Evolutionary conservation across 2,888 invertebrate species (phyloP), one percentile per base, ranked within the genome.

Genomic region (Osedax fenrisi): DNA sequence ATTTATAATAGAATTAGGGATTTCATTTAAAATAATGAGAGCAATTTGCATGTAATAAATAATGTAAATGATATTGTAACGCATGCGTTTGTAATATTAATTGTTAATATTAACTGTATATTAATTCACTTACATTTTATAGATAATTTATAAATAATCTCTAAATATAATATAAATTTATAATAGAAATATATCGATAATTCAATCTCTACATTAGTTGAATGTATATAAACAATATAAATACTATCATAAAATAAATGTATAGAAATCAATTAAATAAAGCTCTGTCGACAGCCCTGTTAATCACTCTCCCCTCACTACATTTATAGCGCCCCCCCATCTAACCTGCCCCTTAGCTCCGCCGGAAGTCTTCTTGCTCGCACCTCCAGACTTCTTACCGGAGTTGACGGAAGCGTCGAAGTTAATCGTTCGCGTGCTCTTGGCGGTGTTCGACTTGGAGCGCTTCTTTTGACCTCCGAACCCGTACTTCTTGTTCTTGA

Each of bases 391-490:
- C 17, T 41, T 41, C 17, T 41, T 41, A 17, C 41, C 41, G 10
- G 41, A 41, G 41, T 41, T 41, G 41, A 41, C 41, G 10, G 5
- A 10, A 17, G 41, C 10, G 17, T 41, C 41, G 17, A 41, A 41
- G 5, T 5, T 41, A 5, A 41, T 41, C 17, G 41, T 10, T 17
- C 41, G 5, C 17, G 82, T 77, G 78, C 93, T 94, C 0, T 91
- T 89, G 78, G 89, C 89, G 0, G 92, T 92, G 82, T 97, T 97
- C 67, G 88, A 86, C 84, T 97, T 97, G 0, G 88, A 87, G 0
- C 94, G 91, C 81, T 90, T 90, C 86, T 97, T 97, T 83, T 92
- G 93, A 0, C 96, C 96, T 27, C 97, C 96, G 85, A 91, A 94
- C 0, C 97, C 96, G 85, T 90, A 97, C 83, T 91, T 94, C 75